Evolutionary conservation across 2,113 vertebrate species (phyloP), one percentile per base, ranked within the genome.

Genomic region (Puma concolor): DNA sequence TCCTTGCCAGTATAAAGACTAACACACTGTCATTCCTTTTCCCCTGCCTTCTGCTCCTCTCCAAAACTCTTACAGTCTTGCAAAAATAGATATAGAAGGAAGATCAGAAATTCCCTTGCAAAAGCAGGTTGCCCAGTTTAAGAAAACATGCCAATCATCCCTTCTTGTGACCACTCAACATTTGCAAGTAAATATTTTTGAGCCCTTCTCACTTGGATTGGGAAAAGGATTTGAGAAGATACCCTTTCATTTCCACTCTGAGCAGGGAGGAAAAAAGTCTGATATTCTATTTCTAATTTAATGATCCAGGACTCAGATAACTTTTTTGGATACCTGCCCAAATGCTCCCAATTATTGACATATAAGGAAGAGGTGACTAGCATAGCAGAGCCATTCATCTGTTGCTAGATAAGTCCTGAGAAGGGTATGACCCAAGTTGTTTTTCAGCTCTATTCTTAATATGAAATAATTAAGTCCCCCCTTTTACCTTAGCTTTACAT

Each of bases 381-480:
- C 63, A 92, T 5, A 77, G 52, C n/a, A 94, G 41, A 84, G 36
- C 9, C 33, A 71, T 86, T 81, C 50, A 69, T 29, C 74, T 71
- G 33, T 96, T 72, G 52, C 63, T 50, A 88, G 8, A 44, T 85
- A 96, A 86, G 0, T n/a, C n/a, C 41, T 67, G 14, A 63, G 38
- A 69, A 90, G 13, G 8, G 4, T 57, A 84, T n/a, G 25, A 71
- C 29, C 27, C 25, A 17, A 86, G 16, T 64, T 66, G 48, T 86
- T 91, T 88, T 91, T 94, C 31, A 71, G 23, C 50, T 96, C 12
- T 79, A 60, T 79, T 80, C 23, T 80, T 14, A 83, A 71, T 82
- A 23, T 74, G 21, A 23, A 82, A 83, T 76, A 80, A 91, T 67
- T 71, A 69, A 95, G 52, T 4, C 44, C 17, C 38, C 15, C 8